Evolutionary conservation across 2,113 vertebrate genomes (phyloP), one percentile per base, ranked within the genome.

Genomic region (Gasterosteus nipponicus): DNA sequence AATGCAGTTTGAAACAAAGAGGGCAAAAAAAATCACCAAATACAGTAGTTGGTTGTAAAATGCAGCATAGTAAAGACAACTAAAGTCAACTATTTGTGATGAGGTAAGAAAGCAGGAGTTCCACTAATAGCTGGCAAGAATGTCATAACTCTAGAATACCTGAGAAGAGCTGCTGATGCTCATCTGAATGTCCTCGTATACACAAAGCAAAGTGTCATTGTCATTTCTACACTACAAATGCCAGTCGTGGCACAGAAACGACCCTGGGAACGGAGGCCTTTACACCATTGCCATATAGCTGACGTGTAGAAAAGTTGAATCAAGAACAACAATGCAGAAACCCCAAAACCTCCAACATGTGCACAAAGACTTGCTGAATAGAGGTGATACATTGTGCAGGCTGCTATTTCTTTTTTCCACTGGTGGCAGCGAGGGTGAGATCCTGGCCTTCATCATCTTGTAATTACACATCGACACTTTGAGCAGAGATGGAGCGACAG

Each of bases 141-240:
- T 75, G 59, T 49, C 49, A 31, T 51, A 64, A 80, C 49, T 62
- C 75, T 75, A 7, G 41, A 42, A 38, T 5, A 8, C 3, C 51
- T 74, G 72, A 73, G 35, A 73, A 35, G 41, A 75, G 42, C 42
- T 54, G 26, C 49, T 73, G 59, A 81, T 86, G 65, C 62, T 85
- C 61, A 61, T 89, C 39, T 42, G 75, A 84, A 60, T 47, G 69
- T 22, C 74, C 61, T 68, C 67, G 73, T 69, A 71, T 76, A 73
- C 67, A 51, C 58, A 53, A 78, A 67, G 68, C 76, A 84, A 57
- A 56, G 59, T 86, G 77, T 81, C 74, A 84, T 89, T 29, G 22
- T 29, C 22, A 72, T 26, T 47, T 83, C 63, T 66, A 3, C 56
- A 60, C 41, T 39, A 39, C 15, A 47, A 19, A 22, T 38, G 4